These are phyloP conservation scores for Linepithema humile DNA, from an alignment of 1,140 invertebrate species.

Conservation along the genomic window DNA sequence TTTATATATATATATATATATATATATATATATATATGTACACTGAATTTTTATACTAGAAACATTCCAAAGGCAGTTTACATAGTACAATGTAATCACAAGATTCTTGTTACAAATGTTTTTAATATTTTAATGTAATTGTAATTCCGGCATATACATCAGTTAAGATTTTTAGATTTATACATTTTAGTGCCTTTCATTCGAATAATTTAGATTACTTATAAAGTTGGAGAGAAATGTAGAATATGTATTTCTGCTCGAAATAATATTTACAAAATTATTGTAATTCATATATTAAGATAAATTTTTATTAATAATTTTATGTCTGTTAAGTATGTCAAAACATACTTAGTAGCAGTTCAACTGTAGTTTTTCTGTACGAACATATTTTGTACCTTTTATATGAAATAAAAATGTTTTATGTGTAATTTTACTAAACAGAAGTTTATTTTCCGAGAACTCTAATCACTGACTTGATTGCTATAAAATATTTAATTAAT, in stretches of 20 bases:
- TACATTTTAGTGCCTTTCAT: background rate
- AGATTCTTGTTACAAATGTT: background rate
- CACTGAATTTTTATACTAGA: conserved; percentile 27
- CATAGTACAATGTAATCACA: background rate
- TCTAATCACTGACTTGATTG: too few relatives aligned
- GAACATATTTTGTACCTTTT: conserved; percentile 8
- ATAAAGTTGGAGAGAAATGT: background rate
- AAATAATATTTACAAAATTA: background rate
- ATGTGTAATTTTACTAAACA: too few relatives aligned
- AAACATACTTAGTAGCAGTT: too few relatives aligned
- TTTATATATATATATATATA: too few relatives aligned
- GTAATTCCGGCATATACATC: background rate
- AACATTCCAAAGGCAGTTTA: conserved; percentile 4
- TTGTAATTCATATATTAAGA: background rate
- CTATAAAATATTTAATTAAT: too few relatives aligned
- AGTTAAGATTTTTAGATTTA: background rate
- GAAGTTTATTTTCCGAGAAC: too few relatives aligned
- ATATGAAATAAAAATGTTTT: conserved; percentile 10
- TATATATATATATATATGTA: background rate
- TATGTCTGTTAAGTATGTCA: too few relatives aligned
- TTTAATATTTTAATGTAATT: conserved; percentile 24
- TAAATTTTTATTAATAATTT: conserved; percentile 17
- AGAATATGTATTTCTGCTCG: background rate
- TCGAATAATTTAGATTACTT: background rate
- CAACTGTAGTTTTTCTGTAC: background rate